Evolutionary conservation across 1,140 invertebrate species (phyloP).

Genomic region (Pararge aegeria): DNA sequence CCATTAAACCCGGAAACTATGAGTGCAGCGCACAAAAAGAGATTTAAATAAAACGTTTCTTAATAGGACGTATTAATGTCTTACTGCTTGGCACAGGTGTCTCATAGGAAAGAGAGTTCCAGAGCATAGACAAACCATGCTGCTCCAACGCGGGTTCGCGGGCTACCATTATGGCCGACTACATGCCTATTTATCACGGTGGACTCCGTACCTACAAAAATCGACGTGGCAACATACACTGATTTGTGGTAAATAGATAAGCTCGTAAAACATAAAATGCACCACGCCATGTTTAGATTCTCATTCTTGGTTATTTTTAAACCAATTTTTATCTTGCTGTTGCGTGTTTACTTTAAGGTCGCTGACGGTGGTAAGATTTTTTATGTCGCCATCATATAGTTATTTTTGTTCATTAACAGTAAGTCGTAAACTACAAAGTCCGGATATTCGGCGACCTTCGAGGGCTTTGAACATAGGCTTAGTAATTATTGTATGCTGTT

Average conservation of each 20-base stretch:
- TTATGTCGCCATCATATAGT: conserved; percentile 7
- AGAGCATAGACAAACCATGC: no score
- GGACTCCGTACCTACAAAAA: background rate
- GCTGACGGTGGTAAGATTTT: background rate
- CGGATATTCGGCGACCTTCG: conserved; percentile 37
- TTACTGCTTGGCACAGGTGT: no score
- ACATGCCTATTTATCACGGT: background rate
- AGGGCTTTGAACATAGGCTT: conserved; percentile 19
- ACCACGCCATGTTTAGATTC: conserved; percentile 4
- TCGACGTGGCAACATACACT: conserved; percentile 7
- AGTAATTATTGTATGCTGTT: conserved; percentile 20
- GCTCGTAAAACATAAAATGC: conserved; percentile 2
- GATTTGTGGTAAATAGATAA: conserved; percentile 13
- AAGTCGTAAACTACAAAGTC: conserved; percentile 24
- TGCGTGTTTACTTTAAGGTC: conserved; percentile 9
- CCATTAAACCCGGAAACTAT: no score
- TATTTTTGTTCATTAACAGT: conserved; percentile 16
- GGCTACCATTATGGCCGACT: no score
- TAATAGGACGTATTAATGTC: no score
- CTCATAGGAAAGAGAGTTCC: no score
- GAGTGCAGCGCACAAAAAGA: no score
- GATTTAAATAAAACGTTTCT: no score
- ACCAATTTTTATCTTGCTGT: conserved; percentile 9
- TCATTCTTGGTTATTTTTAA: background rate
- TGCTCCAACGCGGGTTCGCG: no score